These are phyloP conservation scores for Cynoglossus semilaevis DNA, from an alignment of 2,113 vertebrate species.

Conservation along the genomic window DNA sequence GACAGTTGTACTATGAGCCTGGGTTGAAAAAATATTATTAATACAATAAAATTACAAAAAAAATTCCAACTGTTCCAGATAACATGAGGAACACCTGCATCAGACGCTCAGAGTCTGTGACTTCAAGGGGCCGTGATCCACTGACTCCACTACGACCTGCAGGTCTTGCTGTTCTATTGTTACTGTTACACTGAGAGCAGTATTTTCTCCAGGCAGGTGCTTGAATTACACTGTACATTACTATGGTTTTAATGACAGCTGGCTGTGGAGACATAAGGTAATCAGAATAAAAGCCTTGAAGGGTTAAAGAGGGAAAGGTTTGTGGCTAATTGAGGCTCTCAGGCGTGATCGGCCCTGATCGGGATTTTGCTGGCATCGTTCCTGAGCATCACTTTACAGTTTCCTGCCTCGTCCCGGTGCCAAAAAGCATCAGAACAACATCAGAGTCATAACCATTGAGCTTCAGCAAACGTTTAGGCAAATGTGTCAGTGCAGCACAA, in stretches of 20 bases:
- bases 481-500: slow-evolving; percentile 17
- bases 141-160: no score
- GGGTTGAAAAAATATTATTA: no score
- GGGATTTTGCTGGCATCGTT: slow-evolving; percentile 31
- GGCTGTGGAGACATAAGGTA: slow-evolving; percentile 17
- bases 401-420: slow-evolving; percentile 5
- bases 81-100: no score
- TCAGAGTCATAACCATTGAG: background rate
- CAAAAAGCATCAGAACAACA: slow-evolving; percentile 9
- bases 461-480: slow-evolving; percentile 19
- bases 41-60: no score
- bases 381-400: slow-evolving; percentile 42
- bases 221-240: slow-evolving; percentile 29
- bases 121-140: no score
- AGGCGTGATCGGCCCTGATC: background rate
- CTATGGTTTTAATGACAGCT: slow-evolving; percentile 27
- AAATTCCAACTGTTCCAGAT: no score
- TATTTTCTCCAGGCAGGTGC: slow-evolving; percentile 43
- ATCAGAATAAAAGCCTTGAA: slow-evolving; percentile 6
- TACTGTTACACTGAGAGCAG: slow-evolving; percentile 2
- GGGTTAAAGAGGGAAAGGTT: background rate
- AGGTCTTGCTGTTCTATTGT: background rate
- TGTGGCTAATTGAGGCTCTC: background rate
- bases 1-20: no score
- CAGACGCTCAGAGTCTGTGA: no score